Percentiles rank a stretch among this genome's conserved stretches.
Conservation (phyloP, 2,797 vertebrate genomes). For the Muraenolepis orangiensis region DNA sequence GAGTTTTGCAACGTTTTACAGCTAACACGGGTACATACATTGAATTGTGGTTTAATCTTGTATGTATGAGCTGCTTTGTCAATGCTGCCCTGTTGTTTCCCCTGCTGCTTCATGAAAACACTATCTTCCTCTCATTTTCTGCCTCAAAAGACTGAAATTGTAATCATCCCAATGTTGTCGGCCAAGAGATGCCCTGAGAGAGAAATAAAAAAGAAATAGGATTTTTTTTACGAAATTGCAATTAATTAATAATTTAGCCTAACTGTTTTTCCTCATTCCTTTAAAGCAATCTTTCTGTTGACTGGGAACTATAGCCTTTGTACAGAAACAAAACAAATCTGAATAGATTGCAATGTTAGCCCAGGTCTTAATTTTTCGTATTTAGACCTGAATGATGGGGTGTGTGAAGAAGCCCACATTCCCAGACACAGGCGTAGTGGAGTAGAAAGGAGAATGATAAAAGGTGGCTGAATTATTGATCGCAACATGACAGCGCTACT, state of each 20-base stretch:
- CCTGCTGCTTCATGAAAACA: slow-evolving; percentile 44
- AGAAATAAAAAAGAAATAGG: slow-evolving; percentile 38
- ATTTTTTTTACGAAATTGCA: slow-evolving; percentile 24
- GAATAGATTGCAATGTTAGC: slow-evolving; percentile 35
- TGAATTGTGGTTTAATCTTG: slow-evolving; percentile 25
- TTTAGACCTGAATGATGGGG: slow-evolving; percentile 3
- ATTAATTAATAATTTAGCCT: slow-evolving; percentile 30
- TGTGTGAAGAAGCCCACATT: slow-evolving; percentile 14
- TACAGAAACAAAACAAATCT: slow-evolving; percentile 34
- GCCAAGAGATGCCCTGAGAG: slow-evolving; percentile 44
- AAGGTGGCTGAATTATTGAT: slow-evolving; percentile 71
- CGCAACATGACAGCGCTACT: slow-evolving; percentile 58
- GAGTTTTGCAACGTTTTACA: neutral
- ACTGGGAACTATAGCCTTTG: slow-evolving; percentile 55
- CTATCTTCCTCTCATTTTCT: slow-evolving; percentile 55
- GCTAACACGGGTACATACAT: slow-evolving; percentile 10
- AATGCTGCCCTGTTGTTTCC: neutral
- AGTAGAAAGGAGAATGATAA: slow-evolving; percentile 61
- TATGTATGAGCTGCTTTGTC: neutral
- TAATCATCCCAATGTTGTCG: slow-evolving; percentile 52
- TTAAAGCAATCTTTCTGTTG: slow-evolving; percentile 54
- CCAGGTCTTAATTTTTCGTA: slow-evolving; percentile 52
- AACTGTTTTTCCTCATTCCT: slow-evolving; percentile 18
- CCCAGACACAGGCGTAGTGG: slow-evolving; percentile 36
- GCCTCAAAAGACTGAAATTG: slow-evolving; percentile 57